Percentiles rank a stretch among this genome's conserved stretches.
These are phyloP conservation scores for Eupithecia vulgata DNA, from an alignment of 2,888 invertebrate genomes.

Conservation along the genomic window DNA sequence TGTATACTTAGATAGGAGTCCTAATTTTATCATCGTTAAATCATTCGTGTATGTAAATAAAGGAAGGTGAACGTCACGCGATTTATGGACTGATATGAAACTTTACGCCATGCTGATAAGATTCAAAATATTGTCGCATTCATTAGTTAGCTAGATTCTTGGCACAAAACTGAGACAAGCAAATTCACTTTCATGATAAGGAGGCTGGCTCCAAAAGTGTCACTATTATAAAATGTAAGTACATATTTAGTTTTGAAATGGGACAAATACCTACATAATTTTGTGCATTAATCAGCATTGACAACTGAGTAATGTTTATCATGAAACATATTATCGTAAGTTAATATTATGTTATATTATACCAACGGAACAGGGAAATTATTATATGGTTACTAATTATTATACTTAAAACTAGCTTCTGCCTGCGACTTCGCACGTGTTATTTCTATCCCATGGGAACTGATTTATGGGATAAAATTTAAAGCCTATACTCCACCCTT, in stretches of 20 bases:
- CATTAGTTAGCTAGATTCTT: slow-evolving; percentile 24
- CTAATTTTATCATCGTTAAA: neutral
- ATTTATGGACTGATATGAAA: slow-evolving; percentile 5
- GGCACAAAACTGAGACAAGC: slow-evolving; percentile 31
- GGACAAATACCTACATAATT: too few relatives aligned
- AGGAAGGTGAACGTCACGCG: neutral
- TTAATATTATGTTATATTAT: too few relatives aligned
- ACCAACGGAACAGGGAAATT: too few relatives aligned
- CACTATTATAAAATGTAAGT: too few relatives aligned
- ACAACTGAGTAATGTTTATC: too few relatives aligned
- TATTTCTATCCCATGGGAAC: too few relatives aligned
- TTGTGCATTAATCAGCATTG: neutral
- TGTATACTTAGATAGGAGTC: neutral
- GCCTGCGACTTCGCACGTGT: too few relatives aligned
- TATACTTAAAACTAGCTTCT: too few relatives aligned
- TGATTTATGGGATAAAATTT: too few relatives aligned
- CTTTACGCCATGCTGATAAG: slow-evolving; percentile 3
- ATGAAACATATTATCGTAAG: too few relatives aligned
- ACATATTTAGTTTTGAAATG: neutral
- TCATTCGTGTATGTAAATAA: neutral
- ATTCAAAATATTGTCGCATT: slow-evolving; percentile 8
- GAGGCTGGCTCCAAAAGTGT: slow-evolving; percentile 16
- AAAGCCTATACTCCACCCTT: too few relatives aligned
- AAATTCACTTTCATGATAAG: slow-evolving; percentile 12
- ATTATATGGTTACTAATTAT: too few relatives aligned